Evolutionary conservation across 2,888 invertebrate species (phyloP).

Genomic region (Caenorhabditis angaria): DNA sequence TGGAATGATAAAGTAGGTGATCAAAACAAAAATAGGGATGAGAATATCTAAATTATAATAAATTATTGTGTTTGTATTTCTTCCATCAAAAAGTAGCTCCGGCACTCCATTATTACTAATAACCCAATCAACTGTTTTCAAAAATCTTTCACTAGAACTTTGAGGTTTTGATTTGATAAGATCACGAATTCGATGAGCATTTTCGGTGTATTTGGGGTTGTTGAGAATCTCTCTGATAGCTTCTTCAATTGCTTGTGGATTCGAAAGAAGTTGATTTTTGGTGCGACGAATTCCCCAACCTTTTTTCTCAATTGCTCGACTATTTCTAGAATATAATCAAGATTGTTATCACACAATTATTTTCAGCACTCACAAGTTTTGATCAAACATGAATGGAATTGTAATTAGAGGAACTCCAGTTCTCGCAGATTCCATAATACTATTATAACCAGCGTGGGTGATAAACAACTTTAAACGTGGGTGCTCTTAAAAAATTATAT

Average conservation of each 20-base stretch:
- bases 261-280: slow-evolving; percentile 20
- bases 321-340: slow-evolving; percentile 17
- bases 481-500: slow-evolving; percentile 36
- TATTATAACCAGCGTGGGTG: slow-evolving; percentile 68
- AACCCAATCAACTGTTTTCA: slow-evolving; percentile 47
- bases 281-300: slow-evolving; percentile 34
- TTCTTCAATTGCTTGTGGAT: slow-evolving; percentile 24
- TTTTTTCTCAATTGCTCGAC: slow-evolving; percentile 36
- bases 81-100: slow-evolving; percentile 26
- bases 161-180: slow-evolving; percentile 47
- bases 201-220: slow-evolving; percentile 42
- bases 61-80: slow-evolving; percentile 17
- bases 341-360: slow-evolving; percentile 1
- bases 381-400: slow-evolving; percentile 54
- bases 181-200: slow-evolving; percentile 41
- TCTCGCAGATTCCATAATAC: slow-evolving; percentile 60
- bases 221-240: slow-evolving; percentile 28
- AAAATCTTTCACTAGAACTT: slow-evolving; percentile 43
- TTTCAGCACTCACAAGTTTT: slow-evolving; percentile 31
- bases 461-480: slow-evolving; percentile 57
- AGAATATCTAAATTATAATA: slow-evolving; percentile 44
- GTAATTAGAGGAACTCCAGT: slow-evolving; percentile 56
- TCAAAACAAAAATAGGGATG: slow-evolving; percentile 20
- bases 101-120: slow-evolving; percentile 33
- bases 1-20: slow-evolving; percentile 7